Percentiles rank a stretch among this genome's conserved stretches.
These are phyloP conservation scores for Myrmecophaga tridactyla DNA, from an alignment of 2,113 vertebrate genomes.

Conservation along the genomic window DNA sequence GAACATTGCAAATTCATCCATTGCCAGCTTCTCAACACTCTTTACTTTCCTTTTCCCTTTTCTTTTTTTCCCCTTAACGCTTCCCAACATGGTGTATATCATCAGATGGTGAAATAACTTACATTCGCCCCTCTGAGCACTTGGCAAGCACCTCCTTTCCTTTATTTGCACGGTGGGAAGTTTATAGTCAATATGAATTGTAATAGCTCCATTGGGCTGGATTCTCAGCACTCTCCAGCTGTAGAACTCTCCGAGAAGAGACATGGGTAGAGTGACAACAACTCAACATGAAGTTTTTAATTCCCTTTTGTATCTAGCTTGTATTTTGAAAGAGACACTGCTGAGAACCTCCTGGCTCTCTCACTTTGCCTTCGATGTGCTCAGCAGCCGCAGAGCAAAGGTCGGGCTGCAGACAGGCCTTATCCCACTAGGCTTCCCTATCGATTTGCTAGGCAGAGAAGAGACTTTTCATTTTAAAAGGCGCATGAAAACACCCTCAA, in stretches of 20 bases:
- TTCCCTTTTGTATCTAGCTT: slow-evolving; percentile 61
- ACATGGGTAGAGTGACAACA: slow-evolving; percentile 50
- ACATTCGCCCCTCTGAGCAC: neutral
- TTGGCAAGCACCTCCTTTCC: slow-evolving; percentile 51
- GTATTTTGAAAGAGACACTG: slow-evolving; percentile 50
- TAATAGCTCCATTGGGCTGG: slow-evolving; percentile 59
- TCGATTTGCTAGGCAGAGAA: neutral
- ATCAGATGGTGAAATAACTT: slow-evolving; percentile 68
- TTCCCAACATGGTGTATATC: slow-evolving; percentile 54
- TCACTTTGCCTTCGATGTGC: neutral
- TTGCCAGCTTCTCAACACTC: neutral
- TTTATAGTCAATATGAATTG: slow-evolving; percentile 69
- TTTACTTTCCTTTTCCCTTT: neutral
- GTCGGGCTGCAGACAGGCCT: neutral
- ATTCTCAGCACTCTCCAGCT: slow-evolving; percentile 62
- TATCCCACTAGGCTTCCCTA: slow-evolving; percentile 3
- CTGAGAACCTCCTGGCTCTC: slow-evolving; percentile 66
- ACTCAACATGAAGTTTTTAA: slow-evolving; percentile 58
- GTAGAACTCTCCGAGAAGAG: slow-evolving; percentile 53
- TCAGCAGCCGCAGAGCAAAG: neutral
- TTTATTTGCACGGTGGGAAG: slow-evolving; percentile 60
- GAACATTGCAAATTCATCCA: neutral
- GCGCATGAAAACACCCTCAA: neutral
- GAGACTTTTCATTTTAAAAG: slow-evolving; percentile 8
- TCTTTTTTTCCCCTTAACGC: neutral